Conservation (phyloP, 2,113 vertebrate genomes). For the Enhydra lutris region DNA sequence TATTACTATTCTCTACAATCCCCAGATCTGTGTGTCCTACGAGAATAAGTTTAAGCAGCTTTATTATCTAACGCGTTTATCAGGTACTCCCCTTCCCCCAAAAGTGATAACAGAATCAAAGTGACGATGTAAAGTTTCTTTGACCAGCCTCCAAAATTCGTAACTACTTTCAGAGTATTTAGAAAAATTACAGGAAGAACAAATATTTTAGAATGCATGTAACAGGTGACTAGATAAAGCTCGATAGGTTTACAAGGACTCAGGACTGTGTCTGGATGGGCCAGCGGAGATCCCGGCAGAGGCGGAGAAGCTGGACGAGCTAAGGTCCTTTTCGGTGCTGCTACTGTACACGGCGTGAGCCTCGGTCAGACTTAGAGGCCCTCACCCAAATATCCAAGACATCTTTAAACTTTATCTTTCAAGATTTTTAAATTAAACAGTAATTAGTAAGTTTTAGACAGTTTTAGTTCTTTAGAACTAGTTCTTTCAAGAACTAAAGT, state of each 20-base stretch:
- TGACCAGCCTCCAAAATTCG: background rate
- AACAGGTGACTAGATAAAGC: background rate
- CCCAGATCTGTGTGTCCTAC: background rate
- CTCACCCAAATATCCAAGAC: background rate
- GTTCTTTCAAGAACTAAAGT: too few relatives aligned
- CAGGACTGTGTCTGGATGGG: background rate
- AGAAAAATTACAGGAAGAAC: background rate
- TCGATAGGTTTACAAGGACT: background rate
- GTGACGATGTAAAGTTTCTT: background rate
- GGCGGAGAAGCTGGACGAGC: background rate
- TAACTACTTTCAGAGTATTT: background rate
- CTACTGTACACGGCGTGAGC: accelerated
- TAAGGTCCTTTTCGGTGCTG: background rate
- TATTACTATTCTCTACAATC: background rate
- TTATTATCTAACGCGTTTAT: background rate
- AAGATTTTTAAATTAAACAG: background rate
- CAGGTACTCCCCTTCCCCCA: background rate
- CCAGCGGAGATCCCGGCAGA: background rate
- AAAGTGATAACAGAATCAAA: background rate
- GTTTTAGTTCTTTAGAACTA: background rate
- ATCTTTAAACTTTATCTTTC: background rate
- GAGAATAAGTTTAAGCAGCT: background rate
- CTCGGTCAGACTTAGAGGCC: background rate
- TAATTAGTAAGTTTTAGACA: background rate
- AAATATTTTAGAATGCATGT: background rate